Evolutionary conservation across 2,113 vertebrate genomes (phyloP).

Genomic region (Pedetes capensis): DNA sequence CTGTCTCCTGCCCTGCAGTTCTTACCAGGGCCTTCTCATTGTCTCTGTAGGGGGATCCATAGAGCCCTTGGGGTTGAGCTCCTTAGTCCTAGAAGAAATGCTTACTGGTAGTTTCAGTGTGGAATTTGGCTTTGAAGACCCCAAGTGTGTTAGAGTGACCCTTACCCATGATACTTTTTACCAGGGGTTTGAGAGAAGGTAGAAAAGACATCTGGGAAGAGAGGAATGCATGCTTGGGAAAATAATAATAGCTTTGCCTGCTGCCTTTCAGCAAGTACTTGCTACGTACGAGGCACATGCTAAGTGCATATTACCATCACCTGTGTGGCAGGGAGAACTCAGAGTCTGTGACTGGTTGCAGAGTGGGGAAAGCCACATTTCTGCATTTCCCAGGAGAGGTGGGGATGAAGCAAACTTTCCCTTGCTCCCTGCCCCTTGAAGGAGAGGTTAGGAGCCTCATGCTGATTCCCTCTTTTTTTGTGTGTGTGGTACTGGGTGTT

Average conservation of each 20-base stretch:
- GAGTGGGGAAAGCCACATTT: neutral
- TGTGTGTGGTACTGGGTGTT: neutral
- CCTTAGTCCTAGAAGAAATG: conserved; percentile 59
- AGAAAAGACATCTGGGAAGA: conserved; percentile 49
- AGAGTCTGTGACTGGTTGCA: neutral
- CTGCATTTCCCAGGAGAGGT: neutral
- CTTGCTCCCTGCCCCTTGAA: neutral
- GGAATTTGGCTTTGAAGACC: conserved; percentile 48
- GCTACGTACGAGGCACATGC: neutral
- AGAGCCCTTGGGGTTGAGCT: neutral
- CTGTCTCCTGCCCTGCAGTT: too few relatives aligned
- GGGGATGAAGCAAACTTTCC: neutral
- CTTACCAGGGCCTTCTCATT: conserved; percentile 46
- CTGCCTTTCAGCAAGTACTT: neutral
- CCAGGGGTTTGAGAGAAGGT: neutral
- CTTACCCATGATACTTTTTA: neutral
- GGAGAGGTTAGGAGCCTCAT: neutral
- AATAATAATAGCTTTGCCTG: neutral
- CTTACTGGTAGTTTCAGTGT: conserved; percentile 52
- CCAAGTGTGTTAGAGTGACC: neutral
- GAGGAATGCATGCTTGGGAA: conserved; percentile 18
- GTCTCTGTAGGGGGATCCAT: neutral
- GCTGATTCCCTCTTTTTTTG: neutral
- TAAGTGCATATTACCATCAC: neutral
- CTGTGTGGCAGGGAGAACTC: neutral